Conservation (phyloP, 2,888 invertebrate species). For the Spodoptera picta region DNA sequence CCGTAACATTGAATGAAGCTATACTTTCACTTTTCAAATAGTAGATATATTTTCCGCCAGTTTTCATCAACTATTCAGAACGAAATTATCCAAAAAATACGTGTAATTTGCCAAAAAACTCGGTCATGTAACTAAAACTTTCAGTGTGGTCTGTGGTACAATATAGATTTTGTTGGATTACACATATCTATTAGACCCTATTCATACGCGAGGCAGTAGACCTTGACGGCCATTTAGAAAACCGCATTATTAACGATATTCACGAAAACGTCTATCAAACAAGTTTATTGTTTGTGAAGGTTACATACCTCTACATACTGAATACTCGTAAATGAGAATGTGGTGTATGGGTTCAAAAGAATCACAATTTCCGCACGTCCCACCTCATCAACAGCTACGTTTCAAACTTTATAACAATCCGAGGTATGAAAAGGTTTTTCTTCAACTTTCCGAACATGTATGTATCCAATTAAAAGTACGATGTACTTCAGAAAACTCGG, state of each 20-base stretch:
- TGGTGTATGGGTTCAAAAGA: slow-evolving; percentile 11
- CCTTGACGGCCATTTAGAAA: slow-evolving; percentile 37
- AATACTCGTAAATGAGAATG: slow-evolving; percentile 4
- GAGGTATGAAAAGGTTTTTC: no score
- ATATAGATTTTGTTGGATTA: slow-evolving; percentile 8
- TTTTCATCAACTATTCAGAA: no score
- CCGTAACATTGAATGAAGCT: no score
- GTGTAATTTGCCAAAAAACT: neutral
- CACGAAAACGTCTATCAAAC: slow-evolving; percentile 29
- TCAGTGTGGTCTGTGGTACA: neutral
- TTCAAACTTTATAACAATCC: neutral
- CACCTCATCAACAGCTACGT: neutral
- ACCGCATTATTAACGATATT: slow-evolving; percentile 27
- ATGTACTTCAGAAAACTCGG: neutral
- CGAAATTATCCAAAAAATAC: no score
- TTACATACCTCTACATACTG: slow-evolving; percentile 11
- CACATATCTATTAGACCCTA: slow-evolving; percentile 16
- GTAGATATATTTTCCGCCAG: no score
- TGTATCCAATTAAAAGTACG: slow-evolving; percentile 2
- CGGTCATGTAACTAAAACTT: neutral
- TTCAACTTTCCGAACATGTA: no score
- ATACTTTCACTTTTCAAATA: no score
- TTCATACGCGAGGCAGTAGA: slow-evolving; percentile 28
- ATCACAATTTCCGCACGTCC: slow-evolving; percentile 9
- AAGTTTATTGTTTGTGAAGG: slow-evolving; percentile 31